Evolutionary conservation across 2,888 invertebrate genomes (phyloP), one percentile per base, ranked within the genome.

Genomic region (Stenotaenia linearis): DNA sequence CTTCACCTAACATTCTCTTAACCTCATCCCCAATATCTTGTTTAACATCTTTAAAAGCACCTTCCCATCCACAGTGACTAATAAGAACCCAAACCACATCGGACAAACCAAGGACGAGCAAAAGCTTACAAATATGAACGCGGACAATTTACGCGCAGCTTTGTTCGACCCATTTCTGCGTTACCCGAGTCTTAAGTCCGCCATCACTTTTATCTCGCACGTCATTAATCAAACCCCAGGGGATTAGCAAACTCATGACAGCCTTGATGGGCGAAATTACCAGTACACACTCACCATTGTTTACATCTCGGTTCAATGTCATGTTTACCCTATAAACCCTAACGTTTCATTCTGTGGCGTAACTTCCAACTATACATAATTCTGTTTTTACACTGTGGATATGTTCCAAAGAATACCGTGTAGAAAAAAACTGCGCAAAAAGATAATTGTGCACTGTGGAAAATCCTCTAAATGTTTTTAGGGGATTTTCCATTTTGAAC

Each of bases 151-250:
- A 61, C 9, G 10, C 61, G 61, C n/a, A 61, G 61, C 45, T 45
- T 45, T 45, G 45, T 18, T 18, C 45, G 1, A 23, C 23, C 61
- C 61, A 61, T 61, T 61, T 61, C 12, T 61, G 7, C 25, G 28
- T 12, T 5, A 61, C 25, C 7, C 61, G 15, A 23, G 61, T 61
- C 25, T 28, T 61, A 61, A 61, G 61, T 23, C 61, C 1, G 28
- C 61, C 61, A 61, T 61, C 61, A 61, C 61, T 28, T 61, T 61
- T 61, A 61, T 28, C 61, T 61, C 61, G 21, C 23, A 2, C 23
- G 61, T 61, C 61, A 61, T 61, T 61, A 61, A 61, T 61, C 61
- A 61, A 61, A 61, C 61, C 61, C 61, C 61, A 61, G 61, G 61
- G 25, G 61, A 61, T 61, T 61, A 61, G 61, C 45, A 3, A 23